These are phyloP conservation scores for Xylocopa sonorina DNA, from an alignment of 1,140 invertebrate species.

Conservation along the genomic window DNA sequence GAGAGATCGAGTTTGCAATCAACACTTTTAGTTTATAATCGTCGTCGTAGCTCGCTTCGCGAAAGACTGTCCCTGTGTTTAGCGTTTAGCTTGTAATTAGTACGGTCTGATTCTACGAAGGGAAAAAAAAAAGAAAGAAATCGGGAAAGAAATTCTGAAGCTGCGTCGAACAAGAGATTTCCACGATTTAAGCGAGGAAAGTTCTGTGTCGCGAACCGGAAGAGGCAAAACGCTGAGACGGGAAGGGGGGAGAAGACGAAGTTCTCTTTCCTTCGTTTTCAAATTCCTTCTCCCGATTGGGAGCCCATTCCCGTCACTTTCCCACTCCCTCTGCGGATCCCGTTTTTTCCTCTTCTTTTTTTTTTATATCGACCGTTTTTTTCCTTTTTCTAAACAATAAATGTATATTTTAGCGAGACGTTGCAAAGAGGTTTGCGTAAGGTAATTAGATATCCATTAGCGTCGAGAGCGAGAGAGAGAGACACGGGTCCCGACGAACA, in stretches of 20 bases:
- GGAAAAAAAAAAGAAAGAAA: background rate
- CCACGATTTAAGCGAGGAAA: background rate
- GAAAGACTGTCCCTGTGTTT: constrained; percentile 18
- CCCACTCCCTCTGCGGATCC: constrained; percentile 15
- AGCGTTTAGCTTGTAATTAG: constrained; percentile 4
- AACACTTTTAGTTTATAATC: background rate
- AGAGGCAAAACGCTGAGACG: constrained; percentile 3
- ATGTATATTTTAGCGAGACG: constrained; percentile 55
- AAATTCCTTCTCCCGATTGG: background rate
- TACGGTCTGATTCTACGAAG: background rate
- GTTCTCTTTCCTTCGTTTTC: no score
- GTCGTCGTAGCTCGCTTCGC: constrained; percentile 15
- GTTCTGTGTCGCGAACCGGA: background rate
- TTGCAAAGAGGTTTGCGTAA: constrained; percentile 60
- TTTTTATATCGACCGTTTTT: constrained; percentile 32
- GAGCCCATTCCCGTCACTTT: constrained; percentile 28
- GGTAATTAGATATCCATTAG: constrained; percentile 45
- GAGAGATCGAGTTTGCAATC: no score
- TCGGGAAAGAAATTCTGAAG: background rate
- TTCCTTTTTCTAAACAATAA: constrained; percentile 44
- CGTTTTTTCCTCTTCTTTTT: no score
- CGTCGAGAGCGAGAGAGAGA: background rate
- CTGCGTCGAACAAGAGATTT: background rate
- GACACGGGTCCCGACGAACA: background rate
- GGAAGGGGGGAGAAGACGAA: background rate